Conservation (phyloP, 1,140 invertebrate genomes). For the Papilio glaucus region DNA sequence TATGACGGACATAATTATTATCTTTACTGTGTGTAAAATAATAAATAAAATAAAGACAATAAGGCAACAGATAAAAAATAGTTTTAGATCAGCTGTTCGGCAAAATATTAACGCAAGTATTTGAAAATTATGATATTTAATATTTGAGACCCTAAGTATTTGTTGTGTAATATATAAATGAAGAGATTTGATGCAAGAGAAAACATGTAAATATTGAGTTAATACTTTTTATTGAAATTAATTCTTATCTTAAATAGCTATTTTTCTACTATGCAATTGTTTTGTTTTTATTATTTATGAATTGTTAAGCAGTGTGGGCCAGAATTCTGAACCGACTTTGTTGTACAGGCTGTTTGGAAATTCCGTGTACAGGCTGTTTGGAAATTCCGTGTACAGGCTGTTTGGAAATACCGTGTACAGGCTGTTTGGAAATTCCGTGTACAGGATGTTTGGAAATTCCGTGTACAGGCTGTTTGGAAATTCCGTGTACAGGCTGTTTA, state of each 20-base stretch:
- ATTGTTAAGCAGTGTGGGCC: background rate
- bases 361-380: too few species aligned
- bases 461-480: too few species aligned
- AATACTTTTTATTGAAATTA: too few species aligned
- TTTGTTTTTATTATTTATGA: background rate
- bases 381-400: too few species aligned
- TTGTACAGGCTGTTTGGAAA: too few species aligned
- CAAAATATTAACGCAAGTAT: background rate
- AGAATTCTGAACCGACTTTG: too few species aligned
- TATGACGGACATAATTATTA: too few species aligned
- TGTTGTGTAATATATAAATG: background rate
- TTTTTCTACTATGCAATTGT: background rate
- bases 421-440: too few species aligned
- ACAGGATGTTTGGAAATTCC: too few species aligned
- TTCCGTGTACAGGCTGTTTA: too few species aligned
- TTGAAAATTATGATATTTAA: background rate
- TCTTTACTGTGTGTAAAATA: too few species aligned
- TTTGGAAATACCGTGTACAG: too few species aligned
- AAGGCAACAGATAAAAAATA: background rate
- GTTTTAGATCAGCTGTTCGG: background rate
- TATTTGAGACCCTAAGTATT: background rate
- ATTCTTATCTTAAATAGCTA: background rate
- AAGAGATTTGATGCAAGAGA: background rate
- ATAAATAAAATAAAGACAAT: background rate
- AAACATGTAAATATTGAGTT: slow-evolving; percentile 2